Evolutionary conservation across 1,140 invertebrate genomes (phyloP), one percentile per base, ranked within the genome.

Genomic region (Heliconius congener): DNA sequence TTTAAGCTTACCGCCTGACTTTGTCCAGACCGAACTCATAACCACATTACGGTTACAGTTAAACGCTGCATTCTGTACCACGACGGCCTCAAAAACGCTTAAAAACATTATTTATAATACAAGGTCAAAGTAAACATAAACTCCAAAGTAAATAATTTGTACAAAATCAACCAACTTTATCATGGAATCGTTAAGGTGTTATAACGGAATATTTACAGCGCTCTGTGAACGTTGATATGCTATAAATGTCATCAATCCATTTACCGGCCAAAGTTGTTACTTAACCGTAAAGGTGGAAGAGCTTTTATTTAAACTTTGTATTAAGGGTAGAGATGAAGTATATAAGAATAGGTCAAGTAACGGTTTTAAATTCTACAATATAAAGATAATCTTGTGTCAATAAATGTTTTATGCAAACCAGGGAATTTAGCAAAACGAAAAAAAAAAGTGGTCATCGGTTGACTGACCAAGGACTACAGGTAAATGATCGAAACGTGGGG

Each of bases 191-290:
- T 66, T 66, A 66, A 30, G 27, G 60, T 11, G 60, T 66, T 30
- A 66, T 66, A 66, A 30, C 60, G 60, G 60, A 66, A 27, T 66
- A 66, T 66, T 66, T 66, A 66, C 23, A 30, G 60, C 23, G 60
- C 23, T 27, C 23, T 30, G 23, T 16, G 60, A 27, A 30, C 60
- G 60, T 66, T 66, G 60, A 66, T 66, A 66, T 30, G 60, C 60
- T 5, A 66, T 66, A 66, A 66, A 66, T 66, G 60, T 66, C 60
- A 66, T 30, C 60, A 66, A 66, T 66, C 60, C 60, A 66, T 66
- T 66, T 66, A 66, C 11, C 60, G 60, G 8, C 60, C 60, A 30
- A 30, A 66, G 60, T 66, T 66, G 60, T 66, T 66, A 30, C 23
- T 66, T 13, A 30, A 66, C 60, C 60, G 27, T 66, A 66, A 66